These are phyloP conservation scores for Rhynchonema sp. DNA, from an alignment of 2,888 invertebrate genomes.

Conservation along the genomic window DNA sequence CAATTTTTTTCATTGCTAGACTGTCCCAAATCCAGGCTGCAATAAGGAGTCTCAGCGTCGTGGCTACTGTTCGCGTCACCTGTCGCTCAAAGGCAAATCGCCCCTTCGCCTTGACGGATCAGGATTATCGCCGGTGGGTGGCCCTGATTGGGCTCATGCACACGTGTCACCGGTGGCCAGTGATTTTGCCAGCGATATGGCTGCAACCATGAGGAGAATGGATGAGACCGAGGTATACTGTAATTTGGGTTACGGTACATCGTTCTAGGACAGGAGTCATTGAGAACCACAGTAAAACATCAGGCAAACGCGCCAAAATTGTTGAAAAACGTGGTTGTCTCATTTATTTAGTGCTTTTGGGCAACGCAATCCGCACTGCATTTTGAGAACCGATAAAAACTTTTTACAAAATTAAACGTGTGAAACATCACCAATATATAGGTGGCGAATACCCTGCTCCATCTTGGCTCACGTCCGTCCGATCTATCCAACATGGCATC, in stretches of 20 bases:
- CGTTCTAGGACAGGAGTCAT: no score
- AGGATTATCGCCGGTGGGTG: background rate
- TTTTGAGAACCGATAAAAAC: no score
- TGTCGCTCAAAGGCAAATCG: slow-evolving; percentile 49
- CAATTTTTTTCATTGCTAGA: slow-evolving; percentile 52
- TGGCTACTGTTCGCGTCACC: slow-evolving; percentile 86
- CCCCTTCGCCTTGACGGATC: background rate
- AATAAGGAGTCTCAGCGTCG: slow-evolving; percentile 69
- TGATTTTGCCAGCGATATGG: background rate
- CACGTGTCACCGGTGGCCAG: background rate
- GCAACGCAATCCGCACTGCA: no score
- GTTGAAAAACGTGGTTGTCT: no score
- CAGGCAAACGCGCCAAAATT: no score
- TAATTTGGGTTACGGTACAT: no score
- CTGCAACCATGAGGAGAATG: background rate
- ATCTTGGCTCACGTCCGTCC: background rate
- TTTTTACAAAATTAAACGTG: no score
- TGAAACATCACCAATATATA: background rate
- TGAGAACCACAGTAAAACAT: no score
- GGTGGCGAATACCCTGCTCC: background rate
- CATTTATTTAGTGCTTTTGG: no score
- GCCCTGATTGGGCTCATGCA: background rate
- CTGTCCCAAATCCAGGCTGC: slow-evolving; percentile 56
- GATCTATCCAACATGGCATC: no score
- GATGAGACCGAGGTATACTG: background rate